Evolutionary conservation across 2,888 invertebrate genomes (phyloP).

Genomic region (Drosophila subsilvestris): DNA sequence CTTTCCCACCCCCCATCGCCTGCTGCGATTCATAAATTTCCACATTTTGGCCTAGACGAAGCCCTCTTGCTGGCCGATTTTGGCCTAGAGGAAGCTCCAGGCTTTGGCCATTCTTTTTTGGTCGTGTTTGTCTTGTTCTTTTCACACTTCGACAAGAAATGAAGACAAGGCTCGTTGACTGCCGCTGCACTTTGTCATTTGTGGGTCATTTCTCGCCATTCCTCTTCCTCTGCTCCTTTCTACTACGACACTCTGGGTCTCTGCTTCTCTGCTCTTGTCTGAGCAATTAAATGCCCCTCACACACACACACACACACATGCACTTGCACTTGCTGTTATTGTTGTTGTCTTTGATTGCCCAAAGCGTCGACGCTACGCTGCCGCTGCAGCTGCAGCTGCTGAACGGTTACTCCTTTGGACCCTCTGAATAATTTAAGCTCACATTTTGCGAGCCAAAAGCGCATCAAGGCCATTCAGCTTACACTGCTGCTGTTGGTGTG

Average conservation of each 20-base stretch:
- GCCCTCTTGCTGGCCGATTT: constrained; percentile 1
- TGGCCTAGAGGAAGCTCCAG: not conserved
- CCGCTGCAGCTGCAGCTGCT: constrained; percentile 5
- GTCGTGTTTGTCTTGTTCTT: constrained; percentile 49
- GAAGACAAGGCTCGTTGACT: constrained; percentile 41
- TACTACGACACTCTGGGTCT: not conserved
- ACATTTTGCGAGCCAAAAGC: constrained; percentile 58
- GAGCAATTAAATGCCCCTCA: constrained; percentile 67
- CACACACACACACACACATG: constrained; percentile 24
- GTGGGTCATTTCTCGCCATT: constrained; percentile 51
- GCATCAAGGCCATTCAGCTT: constrained; percentile 43
- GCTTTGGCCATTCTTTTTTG: constrained; percentile 20
- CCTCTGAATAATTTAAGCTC: constrained; percentile 72
- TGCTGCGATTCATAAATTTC: constrained; percentile 38
- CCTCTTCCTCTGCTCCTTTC: not conserved
- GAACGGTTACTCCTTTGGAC: constrained; percentile 27
- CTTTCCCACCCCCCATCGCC: not conserved
- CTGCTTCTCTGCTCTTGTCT: constrained; percentile 37
- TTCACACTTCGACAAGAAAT: constrained; percentile 61
- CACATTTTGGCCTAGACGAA: constrained; percentile 17
- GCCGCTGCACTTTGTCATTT: constrained; percentile 69
- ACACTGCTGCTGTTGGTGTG: constrained; percentile 24
- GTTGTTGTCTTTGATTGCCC: constrained; percentile 63
- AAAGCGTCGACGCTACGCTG: constrained; percentile 44
- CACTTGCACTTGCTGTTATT: constrained; percentile 19